phyloP scores from a whole-genome alignment of 1,140 invertebrate genomes.

The Dreissena rostriformis region DNA sequence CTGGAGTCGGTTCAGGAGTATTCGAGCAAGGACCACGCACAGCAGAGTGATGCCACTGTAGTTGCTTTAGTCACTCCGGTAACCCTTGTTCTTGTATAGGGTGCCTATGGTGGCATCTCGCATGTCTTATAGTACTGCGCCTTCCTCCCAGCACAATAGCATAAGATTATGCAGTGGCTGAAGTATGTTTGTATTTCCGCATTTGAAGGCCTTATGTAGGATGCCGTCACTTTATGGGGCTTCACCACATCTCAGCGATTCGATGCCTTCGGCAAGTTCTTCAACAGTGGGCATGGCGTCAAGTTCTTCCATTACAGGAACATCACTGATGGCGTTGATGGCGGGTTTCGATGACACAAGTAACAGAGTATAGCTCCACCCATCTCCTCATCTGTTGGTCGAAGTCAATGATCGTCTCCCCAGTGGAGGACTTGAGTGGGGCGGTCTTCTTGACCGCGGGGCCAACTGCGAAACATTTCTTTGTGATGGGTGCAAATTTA shows the following conservation, averaged over 20 bases:
- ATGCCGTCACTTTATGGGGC: background rate
- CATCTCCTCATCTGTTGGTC: conserved; percentile 12
- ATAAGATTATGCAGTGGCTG: background rate
- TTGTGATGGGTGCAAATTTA: too few relatives aligned
- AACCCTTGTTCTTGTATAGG: conserved; percentile 63
- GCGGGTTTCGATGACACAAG: background rate
- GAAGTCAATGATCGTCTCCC: background rate
- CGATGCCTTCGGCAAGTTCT: background rate
- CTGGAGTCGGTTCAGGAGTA: conserved; percentile 32
- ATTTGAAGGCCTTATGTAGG: background rate
- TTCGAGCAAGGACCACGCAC: conserved; percentile 54
- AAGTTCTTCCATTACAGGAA: conserved; percentile 2
- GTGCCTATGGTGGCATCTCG: conserved; percentile 58
- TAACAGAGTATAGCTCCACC: background rate
- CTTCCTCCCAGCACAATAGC: conserved; percentile 32
- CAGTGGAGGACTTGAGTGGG: background rate
- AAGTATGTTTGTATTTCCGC: background rate
- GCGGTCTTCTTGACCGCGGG: background rate
- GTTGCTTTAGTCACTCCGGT: conserved; percentile 8
- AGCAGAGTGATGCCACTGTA: conserved; percentile 56
- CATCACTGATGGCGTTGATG: background rate
- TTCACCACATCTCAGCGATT: background rate
- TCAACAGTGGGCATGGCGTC: conserved; percentile 16
- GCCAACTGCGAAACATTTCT: too few relatives aligned
- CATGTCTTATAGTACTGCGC: conserved; percentile 54